Evolutionary conservation across 2,888 invertebrate species (phyloP), one percentile per base, ranked within the genome.

Genomic region (Eugnorisma glareosa): DNA sequence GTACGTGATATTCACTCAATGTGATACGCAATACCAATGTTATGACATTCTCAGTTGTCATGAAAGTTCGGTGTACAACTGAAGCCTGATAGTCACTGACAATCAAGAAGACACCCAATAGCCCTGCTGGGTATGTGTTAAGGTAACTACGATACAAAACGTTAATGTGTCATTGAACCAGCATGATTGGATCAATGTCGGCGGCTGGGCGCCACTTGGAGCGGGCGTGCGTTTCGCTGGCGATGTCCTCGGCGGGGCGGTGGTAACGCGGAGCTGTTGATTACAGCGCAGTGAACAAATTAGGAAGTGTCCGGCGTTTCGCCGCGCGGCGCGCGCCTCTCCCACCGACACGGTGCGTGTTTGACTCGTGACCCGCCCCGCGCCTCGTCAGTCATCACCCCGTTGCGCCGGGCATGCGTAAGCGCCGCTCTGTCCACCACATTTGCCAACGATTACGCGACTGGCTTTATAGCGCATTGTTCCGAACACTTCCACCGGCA

Each of bases 401-500:
- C 24, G 45, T 57, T 24, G 68, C n/a, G 31, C 43, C 28, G n/a
- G 6, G 51, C n/a, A 18, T 24, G 68, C 67, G 67, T 10, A 18
- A 18, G 31, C 31, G 61, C 31, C 13, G n/a, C 40, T 24, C 24
- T 24, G 40, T 67, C 18, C 35, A 15, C 51, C 35, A 45, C 69
- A 63, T 71, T 51, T 24, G 67, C 24, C 15, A 45, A 70, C n/a
- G 45, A 54, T 75, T 54, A 57, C 59, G 54, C 28, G 61, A 57
- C 35, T 28, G n/a, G 28, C 54, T 82, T 82, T 69, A 82, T 83
- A 37, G 73, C 67, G 35, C 83, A 73, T 84, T 84, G 83, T 83
- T 76, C 31, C 6, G n/a, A 61, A 21, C 28, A 35, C 48, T 66
- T 11, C 69, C 43, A 51, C 35, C 13, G 51, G n/a, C 15, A 67